Percentiles rank a stretch among this genome's conserved stretches.
These are phyloP conservation scores for Incurvaria masculella DNA, from an alignment of 2,888 invertebrate species.

Conservation along the genomic window DNA sequence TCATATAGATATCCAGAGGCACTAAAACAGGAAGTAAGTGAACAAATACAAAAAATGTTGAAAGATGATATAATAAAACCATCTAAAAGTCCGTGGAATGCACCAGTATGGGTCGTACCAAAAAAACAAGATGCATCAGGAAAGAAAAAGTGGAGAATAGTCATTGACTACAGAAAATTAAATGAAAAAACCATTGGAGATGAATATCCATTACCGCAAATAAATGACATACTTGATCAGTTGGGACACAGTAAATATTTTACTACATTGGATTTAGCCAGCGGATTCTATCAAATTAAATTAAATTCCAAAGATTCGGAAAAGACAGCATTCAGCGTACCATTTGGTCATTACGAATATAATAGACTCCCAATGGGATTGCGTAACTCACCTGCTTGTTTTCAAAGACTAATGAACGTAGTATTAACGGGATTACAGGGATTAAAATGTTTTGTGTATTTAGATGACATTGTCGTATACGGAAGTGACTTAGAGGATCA, in stretches of 20 bases:
- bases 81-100: slow-evolving; percentile 16
- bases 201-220: slow-evolving; percentile 15
- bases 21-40: slow-evolving; percentile 20
- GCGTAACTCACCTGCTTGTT: too few relatives aligned
- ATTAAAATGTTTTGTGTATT: too few relatives aligned
- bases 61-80: slow-evolving; percentile 18
- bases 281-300: slow-evolving; percentile 15
- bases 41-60: slow-evolving; percentile 18
- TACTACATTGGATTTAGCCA: slow-evolving; percentile 16
- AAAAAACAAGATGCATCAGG: slow-evolving; percentile 12
- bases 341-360: too few relatives aligned
- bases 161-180: slow-evolving; percentile 13
- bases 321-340: too few relatives aligned
- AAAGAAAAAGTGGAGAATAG: slow-evolving; percentile 9
- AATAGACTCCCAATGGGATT: too few relatives aligned
- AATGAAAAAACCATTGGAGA: slow-evolving; percentile 15
- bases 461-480: slow-evolving; percentile 6
- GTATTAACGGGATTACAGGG: too few relatives aligned
- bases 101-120: slow-evolving; percentile 12
- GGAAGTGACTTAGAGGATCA: slow-evolving; percentile 22
- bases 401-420: too few relatives aligned
- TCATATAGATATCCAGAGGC: slow-evolving; percentile 21
- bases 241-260: slow-evolving; percentile 17
- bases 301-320: too few relatives aligned
- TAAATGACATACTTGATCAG: slow-evolving; percentile 15